Evolutionary conservation across 2,888 invertebrate species (phyloP).

Genomic region (Drosophila koepferae): DNA sequence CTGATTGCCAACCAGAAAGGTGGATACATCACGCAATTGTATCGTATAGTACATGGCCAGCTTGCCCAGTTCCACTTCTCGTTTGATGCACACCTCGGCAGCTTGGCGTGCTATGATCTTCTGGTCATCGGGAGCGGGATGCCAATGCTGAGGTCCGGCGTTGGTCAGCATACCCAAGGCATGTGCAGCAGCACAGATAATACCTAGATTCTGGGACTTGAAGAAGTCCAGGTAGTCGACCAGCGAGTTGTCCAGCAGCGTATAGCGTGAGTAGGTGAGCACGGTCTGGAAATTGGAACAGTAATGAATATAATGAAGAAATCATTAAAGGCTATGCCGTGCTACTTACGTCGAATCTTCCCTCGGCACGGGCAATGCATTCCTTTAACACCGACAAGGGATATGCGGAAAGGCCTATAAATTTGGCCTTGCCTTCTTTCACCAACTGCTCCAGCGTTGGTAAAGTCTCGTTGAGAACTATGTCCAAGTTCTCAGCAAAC

Average conservation of each 20-base stretch:
- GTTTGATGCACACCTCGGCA: slow-evolving; percentile 89
- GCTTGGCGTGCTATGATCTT: slow-evolving; percentile 85
- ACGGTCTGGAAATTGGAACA: slow-evolving; percentile 46
- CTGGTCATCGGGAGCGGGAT: slow-evolving; percentile 89
- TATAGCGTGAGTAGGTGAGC: slow-evolving; percentile 92
- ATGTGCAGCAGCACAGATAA: slow-evolving; percentile 93
- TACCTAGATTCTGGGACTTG: slow-evolving; percentile 87
- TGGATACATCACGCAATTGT: slow-evolving; percentile 88
- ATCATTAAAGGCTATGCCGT: too few species aligned
- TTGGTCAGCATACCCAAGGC: slow-evolving; percentile 93
- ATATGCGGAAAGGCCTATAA: slow-evolving; percentile 95
- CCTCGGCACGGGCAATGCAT: slow-evolving; percentile 88
- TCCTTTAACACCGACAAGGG: slow-evolving; percentile 91
- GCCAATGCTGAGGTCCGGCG: slow-evolving; percentile 91
- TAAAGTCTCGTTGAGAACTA: slow-evolving; percentile 93
- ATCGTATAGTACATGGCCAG: slow-evolving; percentile 89
- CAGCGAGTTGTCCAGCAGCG: slow-evolving; percentile 92
- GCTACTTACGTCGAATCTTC: slow-evolving; percentile 82
- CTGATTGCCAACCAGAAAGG: slow-evolving; percentile 92
- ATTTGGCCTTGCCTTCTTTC: slow-evolving; percentile 90
- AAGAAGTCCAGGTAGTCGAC: slow-evolving; percentile 89
- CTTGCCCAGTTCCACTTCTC: slow-evolving; percentile 88
- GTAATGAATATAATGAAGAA: background rate
- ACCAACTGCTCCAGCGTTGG: slow-evolving; percentile 92
- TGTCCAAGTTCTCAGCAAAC: slow-evolving; percentile 91